Evolutionary conservation across 2,797 vertebrate species (phyloP).

Genomic region (Melanogrammus aeglefinus): DNA sequence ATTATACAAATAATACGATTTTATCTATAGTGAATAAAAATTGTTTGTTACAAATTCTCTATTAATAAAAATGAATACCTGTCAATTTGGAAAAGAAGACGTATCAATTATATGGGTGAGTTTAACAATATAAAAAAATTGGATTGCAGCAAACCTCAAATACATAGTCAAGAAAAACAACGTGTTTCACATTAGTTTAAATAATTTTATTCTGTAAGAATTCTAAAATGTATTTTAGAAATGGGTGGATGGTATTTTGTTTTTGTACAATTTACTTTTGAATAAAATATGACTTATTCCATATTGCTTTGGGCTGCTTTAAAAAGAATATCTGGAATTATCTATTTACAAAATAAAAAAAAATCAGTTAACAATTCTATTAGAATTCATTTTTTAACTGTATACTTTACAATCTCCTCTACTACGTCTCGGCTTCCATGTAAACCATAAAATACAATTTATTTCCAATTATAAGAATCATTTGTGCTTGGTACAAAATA

Average conservation of each 20-base stretch:
- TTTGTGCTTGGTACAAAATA: conserved; percentile 74
- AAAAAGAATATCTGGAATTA: conserved; percentile 68
- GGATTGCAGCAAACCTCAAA: not conserved
- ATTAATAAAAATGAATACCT: not conserved
- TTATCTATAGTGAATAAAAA: not conserved
- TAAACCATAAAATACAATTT: conserved; percentile 25
- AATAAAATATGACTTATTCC: conserved; percentile 73
- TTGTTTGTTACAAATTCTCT: not conserved
- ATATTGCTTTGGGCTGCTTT: conserved; percentile 68
- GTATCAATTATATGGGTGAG: not conserved
- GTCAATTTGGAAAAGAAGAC: not conserved
- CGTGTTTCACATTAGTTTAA: conserved; percentile 58
- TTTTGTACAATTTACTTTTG: conserved; percentile 66
- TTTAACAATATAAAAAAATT: not conserved
- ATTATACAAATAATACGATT: not conserved
- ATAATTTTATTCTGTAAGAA: conserved; percentile 78
- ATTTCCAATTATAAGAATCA: conserved; percentile 56
- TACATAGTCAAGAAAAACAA: conserved; percentile 6
- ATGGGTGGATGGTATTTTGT: conserved; percentile 57
- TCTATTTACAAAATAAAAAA: conserved; percentile 72
- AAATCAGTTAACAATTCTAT: conserved; percentile 66
- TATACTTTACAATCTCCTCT: conserved; percentile 18
- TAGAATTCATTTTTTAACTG: conserved; percentile 59
- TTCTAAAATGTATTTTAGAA: conserved; percentile 71
- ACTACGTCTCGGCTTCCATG: not conserved